Evolutionary conservation across 2,797 vertebrate species (phyloP), one percentile per base, ranked within the genome.

Genomic region (Trematomus bernacchii): DNA sequence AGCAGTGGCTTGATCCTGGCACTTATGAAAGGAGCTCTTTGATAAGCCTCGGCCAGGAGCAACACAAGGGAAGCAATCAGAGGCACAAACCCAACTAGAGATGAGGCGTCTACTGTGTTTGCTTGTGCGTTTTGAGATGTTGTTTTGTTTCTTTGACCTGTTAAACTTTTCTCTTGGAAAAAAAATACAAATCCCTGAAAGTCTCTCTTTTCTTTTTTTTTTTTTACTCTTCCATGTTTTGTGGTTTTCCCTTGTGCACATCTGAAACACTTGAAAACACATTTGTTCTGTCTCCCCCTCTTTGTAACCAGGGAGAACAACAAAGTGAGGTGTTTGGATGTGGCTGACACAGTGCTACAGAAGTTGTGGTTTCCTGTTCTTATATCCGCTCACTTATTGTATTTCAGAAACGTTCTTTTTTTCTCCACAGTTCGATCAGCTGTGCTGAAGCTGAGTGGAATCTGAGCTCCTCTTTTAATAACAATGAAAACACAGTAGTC

Each of bases 11-110:
- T 91, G 93, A 92, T 93, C 91, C 88, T 85, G 89, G 87, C 86
- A 85, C 88, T 91, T 92, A 90, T 95, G 93, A 95, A 94, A 92
- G 92, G 81, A 88, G 86, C 85, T 85, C 93, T 94, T 94, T 94
- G 91, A 95, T 94, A 92, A 91, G 87, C 85, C 82, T 85, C 73
- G 84, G 85, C 83, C 90, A 88, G 86, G 80, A 94, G 83, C 84
- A 85, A 91, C 90, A 92, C 91, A 91, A 91, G 92, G 90, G 91
- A 94, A 91, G 91, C 89, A 94, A 91, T 94, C 92, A 94, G 88
- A 93, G 87, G 88, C 87, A 85, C 88, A 89, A 90, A 87, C 87
- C 81, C 85, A 85, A 85, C 91, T 68, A 85, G 85, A 91, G 88
- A 93, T 85, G 85, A 90, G 88, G 77, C 88, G 61, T 88, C 79